phyloP scores from a whole-genome alignment of 2,797 vertebrate genomes.

The Forpus xanthops region DNA sequence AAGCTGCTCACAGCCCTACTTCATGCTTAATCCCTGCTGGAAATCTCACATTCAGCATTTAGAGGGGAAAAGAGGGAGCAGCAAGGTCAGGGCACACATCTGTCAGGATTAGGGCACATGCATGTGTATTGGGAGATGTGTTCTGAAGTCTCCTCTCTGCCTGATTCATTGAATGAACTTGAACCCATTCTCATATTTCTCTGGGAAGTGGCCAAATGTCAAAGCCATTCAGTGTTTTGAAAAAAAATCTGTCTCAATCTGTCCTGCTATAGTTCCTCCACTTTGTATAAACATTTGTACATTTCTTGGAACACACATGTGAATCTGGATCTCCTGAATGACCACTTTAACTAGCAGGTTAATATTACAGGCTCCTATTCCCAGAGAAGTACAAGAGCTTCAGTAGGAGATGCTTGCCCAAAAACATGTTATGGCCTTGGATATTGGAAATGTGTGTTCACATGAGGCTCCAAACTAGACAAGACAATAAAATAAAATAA shows the following conservation, averaged over 20 bases:
- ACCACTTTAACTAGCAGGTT: neutral
- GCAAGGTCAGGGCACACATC: conserved; percentile 5
- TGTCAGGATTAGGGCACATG: neutral
- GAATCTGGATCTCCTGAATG: neutral
- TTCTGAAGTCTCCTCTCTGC: neutral
- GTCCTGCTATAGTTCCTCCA: neutral
- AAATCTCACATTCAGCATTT: conserved; percentile 5
- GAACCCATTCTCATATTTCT: conserved; percentile 6
- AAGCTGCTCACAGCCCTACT: neutral
- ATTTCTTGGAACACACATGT: neutral
- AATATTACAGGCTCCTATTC: neutral
- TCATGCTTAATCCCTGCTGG: neutral
- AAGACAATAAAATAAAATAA: neutral
- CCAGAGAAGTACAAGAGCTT: neutral
- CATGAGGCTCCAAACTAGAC: neutral
- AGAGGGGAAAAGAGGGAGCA: neutral
- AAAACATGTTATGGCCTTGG: neutral
- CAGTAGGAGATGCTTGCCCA: neutral
- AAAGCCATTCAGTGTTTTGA: neutral
- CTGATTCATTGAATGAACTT: conserved; percentile 8
- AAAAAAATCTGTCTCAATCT: conserved; percentile 23
- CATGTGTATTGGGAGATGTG: neutral
- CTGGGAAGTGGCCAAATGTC: conserved; percentile 13
- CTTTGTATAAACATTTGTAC: neutral
- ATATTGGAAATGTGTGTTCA: neutral